phyloP scores from a whole-genome alignment of 2,797 vertebrate species.

The Cryptoprocta ferox region DNA sequence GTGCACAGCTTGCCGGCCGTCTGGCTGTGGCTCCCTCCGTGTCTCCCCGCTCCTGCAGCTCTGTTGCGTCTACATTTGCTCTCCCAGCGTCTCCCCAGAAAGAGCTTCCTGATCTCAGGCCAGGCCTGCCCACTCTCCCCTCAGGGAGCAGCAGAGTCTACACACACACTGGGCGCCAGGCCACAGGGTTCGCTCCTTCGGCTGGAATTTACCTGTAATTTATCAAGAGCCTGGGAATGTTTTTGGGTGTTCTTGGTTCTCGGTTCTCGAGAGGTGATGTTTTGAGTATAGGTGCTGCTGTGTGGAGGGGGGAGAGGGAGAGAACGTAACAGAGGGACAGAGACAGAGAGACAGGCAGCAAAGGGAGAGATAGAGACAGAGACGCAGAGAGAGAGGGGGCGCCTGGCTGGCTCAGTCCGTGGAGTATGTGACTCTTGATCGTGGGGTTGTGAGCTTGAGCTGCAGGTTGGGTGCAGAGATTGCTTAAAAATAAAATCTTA shows the following conservation, averaged over 20 bases:
- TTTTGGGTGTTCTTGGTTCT: not conserved
- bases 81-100: not conserved
- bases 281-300: not conserved
- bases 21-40: rapidly evolving
- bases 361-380: not conserved
- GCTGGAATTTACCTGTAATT: not conserved
- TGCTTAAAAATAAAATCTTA: too few species aligned
- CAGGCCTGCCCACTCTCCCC: not conserved
- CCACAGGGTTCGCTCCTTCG: not conserved
- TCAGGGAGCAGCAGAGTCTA: not conserved
- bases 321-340: not conserved
- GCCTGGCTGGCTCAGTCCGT: too few species aligned
- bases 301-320: not conserved
- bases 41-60: not conserved
- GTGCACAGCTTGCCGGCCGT: not conserved
- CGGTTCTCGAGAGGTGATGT: not conserved
- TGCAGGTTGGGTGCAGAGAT: too few species aligned
- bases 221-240: not conserved
- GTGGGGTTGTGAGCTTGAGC: too few species aligned
- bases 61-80: rapidly evolving
- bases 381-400: not conserved
- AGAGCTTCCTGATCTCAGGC: not conserved
- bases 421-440: too few species aligned
- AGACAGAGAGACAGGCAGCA: not conserved
- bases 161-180: not conserved